Percentiles rank a stretch among this genome's conserved stretches.
phyloP scores from a whole-genome alignment of 2,888 invertebrate genomes.

The Drosophila algonquin region DNA sequence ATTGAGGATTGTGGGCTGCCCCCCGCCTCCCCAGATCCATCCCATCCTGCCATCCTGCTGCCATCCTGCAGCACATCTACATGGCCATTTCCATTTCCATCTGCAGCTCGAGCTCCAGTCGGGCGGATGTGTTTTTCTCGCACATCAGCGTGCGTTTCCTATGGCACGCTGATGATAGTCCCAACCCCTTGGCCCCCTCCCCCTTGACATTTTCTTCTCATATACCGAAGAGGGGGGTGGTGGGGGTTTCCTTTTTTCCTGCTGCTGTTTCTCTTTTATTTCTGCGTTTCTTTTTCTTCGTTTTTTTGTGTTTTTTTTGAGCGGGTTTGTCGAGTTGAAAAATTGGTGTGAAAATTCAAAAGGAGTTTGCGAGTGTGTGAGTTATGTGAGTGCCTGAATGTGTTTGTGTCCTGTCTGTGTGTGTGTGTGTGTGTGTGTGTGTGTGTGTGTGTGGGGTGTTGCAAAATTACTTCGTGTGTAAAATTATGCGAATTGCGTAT shows the following conservation, averaged over 20 bases:
- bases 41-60: not conserved
- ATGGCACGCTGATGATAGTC: constrained; percentile 72
- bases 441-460: constrained; percentile 63
- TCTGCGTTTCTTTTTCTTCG: constrained; percentile 12
- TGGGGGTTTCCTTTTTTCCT: constrained; percentile 40
- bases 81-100: constrained; percentile 43
- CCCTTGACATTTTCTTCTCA: constrained; percentile 31
- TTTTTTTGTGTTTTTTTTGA: constrained; percentile 42
- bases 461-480: constrained; percentile 80
- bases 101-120: constrained; percentile 48
- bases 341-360: constrained; percentile 83
- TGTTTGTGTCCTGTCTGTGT: not conserved
- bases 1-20: constrained; percentile 44
- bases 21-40: constrained; percentile 16
- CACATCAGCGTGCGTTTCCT: constrained; percentile 79
- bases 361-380: constrained; percentile 78
- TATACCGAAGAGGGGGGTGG: not conserved
- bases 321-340: constrained; percentile 80
- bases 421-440: not conserved
- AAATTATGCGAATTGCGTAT: constrained; percentile 81
- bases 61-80: not conserved
- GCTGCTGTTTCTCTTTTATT: constrained; percentile 56
- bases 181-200: not conserved
- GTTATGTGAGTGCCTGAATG: constrained; percentile 41
- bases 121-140: constrained; percentile 78